Base-by-base conservation (phyloP, 2,888 invertebrate genomes). In the Petrophora chlorosata region DNA sequence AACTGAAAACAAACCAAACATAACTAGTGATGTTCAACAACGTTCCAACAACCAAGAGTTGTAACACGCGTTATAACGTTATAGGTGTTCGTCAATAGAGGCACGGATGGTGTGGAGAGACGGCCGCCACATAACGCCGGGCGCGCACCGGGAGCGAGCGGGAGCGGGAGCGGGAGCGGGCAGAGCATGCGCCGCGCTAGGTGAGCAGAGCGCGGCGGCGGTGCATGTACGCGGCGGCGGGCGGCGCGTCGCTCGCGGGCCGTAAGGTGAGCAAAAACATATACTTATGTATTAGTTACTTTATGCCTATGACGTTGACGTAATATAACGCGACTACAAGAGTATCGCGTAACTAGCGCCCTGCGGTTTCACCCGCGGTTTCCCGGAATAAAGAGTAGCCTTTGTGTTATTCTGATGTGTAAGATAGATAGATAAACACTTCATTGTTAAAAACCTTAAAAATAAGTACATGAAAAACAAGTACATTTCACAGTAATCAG, bases 161-260 rank as follows among this genome's bases (percentile, higher is more conserved):
- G n/a, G n/a, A n/a, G n/a, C n/a, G n/a, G n/a, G 67, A 63, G 67
- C 64, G 65, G 69, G 67, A 66, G 57, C 49, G 53, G 65, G 59
- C 61, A 67, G 32, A 35, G 55, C 61, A 76, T 78, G 43, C 26
- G 73, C 72, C 69, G 79, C 77, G 75, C 73, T 79, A 75, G 78
- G 72, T 78, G 74, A 77, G 72, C 79, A 70, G 79, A 71, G 79
- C 78, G 76, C 85, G 85, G 74, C 82, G 80, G 80, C 88, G 82
- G 88, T 87, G 89, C 73, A 96, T 96, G 96, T 96, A 96, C 92
- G 96, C 96, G 79, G 96, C 96, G 80, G 96, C 96, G 80, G 96
- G 96, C 82, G 96, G 96, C 84, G 95, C 96, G 76, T 95, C 95
- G 77, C 92, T 96, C 87, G 96, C 96, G 82, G 95, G 95, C 90